These are phyloP conservation scores for Tetropium fuscum DNA, from an alignment of 2,888 invertebrate species.

Conservation along the genomic window DNA sequence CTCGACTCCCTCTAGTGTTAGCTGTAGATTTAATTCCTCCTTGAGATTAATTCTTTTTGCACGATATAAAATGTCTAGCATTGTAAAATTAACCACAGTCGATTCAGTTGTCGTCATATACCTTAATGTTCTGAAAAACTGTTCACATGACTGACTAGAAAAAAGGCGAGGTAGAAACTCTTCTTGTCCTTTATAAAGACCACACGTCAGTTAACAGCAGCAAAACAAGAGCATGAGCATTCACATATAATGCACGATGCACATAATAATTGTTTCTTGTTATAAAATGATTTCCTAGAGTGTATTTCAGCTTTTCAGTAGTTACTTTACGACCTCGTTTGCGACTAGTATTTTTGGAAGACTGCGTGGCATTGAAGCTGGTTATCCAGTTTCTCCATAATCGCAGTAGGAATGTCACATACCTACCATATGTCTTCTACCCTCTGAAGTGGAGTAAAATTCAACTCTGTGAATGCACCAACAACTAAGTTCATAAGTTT, in stretches of 20 bases:
- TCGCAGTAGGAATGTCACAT: background rate
- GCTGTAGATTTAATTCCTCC: background rate
- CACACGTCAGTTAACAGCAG: background rate
- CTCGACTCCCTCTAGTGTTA: background rate
- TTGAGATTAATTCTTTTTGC: background rate
- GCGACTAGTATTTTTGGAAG: background rate
- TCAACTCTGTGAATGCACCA: background rate
- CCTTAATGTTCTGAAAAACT: background rate
- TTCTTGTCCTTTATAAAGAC: background rate
- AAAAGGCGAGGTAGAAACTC: background rate
- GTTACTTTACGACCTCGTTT: background rate
- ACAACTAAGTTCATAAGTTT: background rate
- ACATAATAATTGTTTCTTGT: background rate
- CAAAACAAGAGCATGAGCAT: background rate
- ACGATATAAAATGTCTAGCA: background rate
- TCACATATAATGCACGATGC: no score
- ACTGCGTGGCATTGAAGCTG: background rate
- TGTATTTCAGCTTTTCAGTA: background rate
- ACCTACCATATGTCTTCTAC: no score
- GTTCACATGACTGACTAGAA: background rate
- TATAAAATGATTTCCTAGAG: background rate
- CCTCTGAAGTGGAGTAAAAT: background rate
- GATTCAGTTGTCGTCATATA: conserved; percentile 1
- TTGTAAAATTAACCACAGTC: background rate
- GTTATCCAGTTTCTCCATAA: background rate